phyloP scores from a whole-genome alignment of 2,113 vertebrate species.

The Rhombomys opimus region DNA sequence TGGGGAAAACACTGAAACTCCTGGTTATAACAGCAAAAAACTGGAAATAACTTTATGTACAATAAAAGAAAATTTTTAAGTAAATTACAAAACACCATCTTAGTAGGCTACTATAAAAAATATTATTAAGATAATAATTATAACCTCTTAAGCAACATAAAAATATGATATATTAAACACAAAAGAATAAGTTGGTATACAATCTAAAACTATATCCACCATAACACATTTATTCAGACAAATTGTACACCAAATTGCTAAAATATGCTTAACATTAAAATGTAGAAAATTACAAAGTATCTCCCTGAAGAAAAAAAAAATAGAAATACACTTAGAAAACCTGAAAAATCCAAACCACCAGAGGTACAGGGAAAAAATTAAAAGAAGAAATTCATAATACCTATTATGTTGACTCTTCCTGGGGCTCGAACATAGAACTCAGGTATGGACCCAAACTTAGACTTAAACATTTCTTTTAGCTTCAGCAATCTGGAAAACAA shows the following conservation, averaged over 20 bases:
- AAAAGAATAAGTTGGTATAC: conserved; percentile 3
- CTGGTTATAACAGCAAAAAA: neutral
- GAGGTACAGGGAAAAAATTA: conserved; percentile 27
- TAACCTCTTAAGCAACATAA: neutral
- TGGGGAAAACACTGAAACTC: neutral
- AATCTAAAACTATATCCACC: neutral
- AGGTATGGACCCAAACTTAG: conserved; percentile 92
- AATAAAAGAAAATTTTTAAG: neutral
- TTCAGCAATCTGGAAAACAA: conserved; percentile 91
- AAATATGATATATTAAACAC: neutral
- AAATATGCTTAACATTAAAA: neutral
- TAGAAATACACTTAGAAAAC: neutral
- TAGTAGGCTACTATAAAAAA: neutral
- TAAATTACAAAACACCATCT: conserved; percentile 25
- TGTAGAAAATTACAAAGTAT: neutral
- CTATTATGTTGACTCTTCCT: conserved; percentile 98
- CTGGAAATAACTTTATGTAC: neutral
- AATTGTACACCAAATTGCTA: neutral
- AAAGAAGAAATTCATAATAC: conserved; percentile 85
- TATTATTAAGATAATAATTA: conserved; percentile 27
- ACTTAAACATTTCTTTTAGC: conserved; percentile 91
- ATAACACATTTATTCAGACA: neutral
- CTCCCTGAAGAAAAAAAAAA: conserved; percentile 17
- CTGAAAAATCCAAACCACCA: neutral
- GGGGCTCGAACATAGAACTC: conserved; percentile 96